These are phyloP conservation scores for Cromileptes altivelis DNA, from an alignment of 2,113 vertebrate genomes.

Conservation along the genomic window DNA sequence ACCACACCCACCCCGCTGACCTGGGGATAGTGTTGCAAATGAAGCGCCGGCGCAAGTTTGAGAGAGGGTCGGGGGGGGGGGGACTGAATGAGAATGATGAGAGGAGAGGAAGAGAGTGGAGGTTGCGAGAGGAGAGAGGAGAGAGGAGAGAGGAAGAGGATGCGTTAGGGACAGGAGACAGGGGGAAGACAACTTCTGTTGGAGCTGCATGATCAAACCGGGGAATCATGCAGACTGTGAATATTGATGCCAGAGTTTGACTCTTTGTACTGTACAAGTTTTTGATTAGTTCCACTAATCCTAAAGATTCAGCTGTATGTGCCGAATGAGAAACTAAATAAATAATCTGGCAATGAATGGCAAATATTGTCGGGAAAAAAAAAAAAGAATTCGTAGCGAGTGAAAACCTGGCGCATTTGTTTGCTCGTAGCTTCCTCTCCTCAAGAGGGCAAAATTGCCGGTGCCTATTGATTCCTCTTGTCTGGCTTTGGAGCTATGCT, in stretches of 20 bases:
- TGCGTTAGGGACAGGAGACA: too few species aligned
- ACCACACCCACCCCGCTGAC: constrained; percentile 69
- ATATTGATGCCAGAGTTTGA: constrained; percentile 40
- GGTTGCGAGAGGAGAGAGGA: constrained; percentile 15
- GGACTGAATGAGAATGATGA: constrained; percentile 39
- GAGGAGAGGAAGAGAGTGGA: constrained; percentile 18
- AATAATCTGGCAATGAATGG: constrained; percentile 32
- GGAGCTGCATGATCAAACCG: constrained; percentile 52
- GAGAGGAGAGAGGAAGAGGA: neutral
- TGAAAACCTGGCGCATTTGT: constrained; percentile 54
- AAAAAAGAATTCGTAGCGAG: constrained; percentile 36
- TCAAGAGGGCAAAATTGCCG: constrained; percentile 64
- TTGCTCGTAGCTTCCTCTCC: constrained; percentile 55
- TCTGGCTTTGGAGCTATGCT: constrained; percentile 54
- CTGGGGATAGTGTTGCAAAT: constrained; percentile 78
- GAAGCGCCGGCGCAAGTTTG: constrained; percentile 65
- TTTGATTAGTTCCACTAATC: constrained; percentile 50
- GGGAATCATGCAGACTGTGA: constrained; percentile 20
- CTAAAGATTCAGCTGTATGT: neutral
- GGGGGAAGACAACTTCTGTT: constrained; percentile 17
- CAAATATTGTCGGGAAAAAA: neutral
- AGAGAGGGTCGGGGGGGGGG: neutral
- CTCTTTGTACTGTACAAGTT: constrained; percentile 43
- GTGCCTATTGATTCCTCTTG: constrained; percentile 57
- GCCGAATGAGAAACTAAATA: constrained; percentile 2